Percentiles rank a stretch among this genome's conserved stretches.
Evolutionary conservation across 2,888 invertebrate genomes (phyloP).

Genomic region (Tanytarsus gracilentus): DNA sequence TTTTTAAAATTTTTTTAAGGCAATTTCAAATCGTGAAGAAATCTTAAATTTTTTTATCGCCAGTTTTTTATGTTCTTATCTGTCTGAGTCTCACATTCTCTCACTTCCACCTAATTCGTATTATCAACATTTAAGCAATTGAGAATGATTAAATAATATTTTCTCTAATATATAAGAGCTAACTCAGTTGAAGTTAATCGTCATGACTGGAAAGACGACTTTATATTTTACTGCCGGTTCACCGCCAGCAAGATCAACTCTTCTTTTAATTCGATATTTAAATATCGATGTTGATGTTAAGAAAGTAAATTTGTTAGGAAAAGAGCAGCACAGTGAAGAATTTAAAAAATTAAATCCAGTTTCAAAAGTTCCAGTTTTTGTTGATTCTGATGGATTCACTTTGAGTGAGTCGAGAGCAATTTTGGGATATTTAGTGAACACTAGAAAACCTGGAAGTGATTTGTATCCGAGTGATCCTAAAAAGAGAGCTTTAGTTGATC

Average conservation of each 20-base stretch:
- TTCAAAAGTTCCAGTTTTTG: slow-evolving; percentile 1
- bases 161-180: too few species aligned
- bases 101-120: too few species aligned
- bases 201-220: too few species aligned
- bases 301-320: neutral
- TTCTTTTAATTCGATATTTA: neutral
- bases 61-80: too few species aligned
- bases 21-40: too few species aligned
- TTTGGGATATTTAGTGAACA: slow-evolving; percentile 2
- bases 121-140: too few species aligned
- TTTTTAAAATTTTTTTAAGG: too few species aligned
- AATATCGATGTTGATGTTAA: neutral
- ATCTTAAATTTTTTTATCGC: too few species aligned
- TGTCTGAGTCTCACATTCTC: too few species aligned
- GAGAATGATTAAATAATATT: too few species aligned
- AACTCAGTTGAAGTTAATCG: too few species aligned
- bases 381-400: neutral
- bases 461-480: slow-evolving; percentile 1
- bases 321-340: slow-evolving; percentile 4
- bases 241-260: neutral
- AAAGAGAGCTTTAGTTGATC: slow-evolving; percentile 1
- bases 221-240: neutral
- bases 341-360: neutral
- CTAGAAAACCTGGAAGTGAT: neutral
- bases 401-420: slow-evolving; percentile 5